Conservation (phyloP, 1,140 invertebrate species). For the Drosophila elegans region DNA sequence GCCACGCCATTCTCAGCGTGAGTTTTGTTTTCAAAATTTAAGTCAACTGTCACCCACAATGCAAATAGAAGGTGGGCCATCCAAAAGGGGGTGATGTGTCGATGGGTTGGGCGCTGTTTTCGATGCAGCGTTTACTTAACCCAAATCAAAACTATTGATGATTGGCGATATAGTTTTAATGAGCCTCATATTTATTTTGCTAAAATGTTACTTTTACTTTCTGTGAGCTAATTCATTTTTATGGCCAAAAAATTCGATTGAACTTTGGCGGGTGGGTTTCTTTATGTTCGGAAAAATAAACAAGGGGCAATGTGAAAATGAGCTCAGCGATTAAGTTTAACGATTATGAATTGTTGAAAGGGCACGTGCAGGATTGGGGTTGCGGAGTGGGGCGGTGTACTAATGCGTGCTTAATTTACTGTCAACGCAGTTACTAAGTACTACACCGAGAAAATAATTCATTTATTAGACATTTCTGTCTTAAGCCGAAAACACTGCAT, state of each 20-base stretch:
- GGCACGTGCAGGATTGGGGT: constrained; percentile 32
- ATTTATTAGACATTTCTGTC: no score
- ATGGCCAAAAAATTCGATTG: constrained; percentile 65
- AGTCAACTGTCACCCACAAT: constrained; percentile 50
- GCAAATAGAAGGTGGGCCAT: constrained; percentile 73
- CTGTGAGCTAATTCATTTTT: constrained; percentile 65
- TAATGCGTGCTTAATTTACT: constrained; percentile 65
- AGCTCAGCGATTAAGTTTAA: constrained; percentile 62
- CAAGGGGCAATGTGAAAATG: constrained; percentile 48
- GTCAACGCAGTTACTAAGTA: constrained; percentile 51
- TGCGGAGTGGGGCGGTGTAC: not conserved
- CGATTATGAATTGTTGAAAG: constrained; percentile 67
- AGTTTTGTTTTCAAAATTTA: constrained; percentile 77
- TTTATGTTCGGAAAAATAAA: constrained; percentile 66
- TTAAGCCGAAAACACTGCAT: no score
- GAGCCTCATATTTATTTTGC: constrained; percentile 68
- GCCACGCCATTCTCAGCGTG: constrained; percentile 52
- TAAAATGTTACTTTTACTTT: constrained; percentile 59
- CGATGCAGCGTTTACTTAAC: constrained; percentile 63
- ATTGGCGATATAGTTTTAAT: constrained; percentile 50
- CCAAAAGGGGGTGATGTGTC: not conserved
- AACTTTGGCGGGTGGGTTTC: constrained; percentile 60
- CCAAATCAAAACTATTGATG: constrained; percentile 45
- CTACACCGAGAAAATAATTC: not conserved
- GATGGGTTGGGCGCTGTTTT: constrained; percentile 14